A percentile compares a stretch with the other conserved stretches of the same genome.
Evolutionary conservation across 2,888 invertebrate genomes (phyloP).

Genomic region (Chloroclysta siterata): DNA sequence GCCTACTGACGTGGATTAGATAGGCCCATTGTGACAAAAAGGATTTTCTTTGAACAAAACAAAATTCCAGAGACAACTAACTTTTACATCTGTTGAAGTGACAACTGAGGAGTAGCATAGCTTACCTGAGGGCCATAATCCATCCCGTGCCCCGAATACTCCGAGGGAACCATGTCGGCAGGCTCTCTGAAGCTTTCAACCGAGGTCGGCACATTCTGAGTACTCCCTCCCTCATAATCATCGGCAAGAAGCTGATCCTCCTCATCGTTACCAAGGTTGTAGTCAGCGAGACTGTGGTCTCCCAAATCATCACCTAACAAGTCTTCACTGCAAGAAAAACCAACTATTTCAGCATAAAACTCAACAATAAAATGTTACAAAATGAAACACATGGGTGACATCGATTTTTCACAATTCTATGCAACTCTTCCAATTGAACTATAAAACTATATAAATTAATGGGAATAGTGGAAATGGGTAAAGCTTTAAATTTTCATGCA

Average conservation of each 20-base stretch:
- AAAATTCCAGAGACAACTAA: too few species aligned
- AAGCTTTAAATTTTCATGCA: slow-evolving; percentile 5
- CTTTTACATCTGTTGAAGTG: too few species aligned
- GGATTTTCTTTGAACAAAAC: too few species aligned
- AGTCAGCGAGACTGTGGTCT: slow-evolving; percentile 79
- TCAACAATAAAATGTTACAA: neutral
- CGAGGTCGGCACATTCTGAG: slow-evolving; percentile 73
- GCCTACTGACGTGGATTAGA: too few species aligned
- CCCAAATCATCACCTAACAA: slow-evolving; percentile 80
- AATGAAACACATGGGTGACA: slow-evolving; percentile 32
- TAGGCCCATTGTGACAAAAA: too few species aligned
- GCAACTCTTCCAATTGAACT: slow-evolving; percentile 1
- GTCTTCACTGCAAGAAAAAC: slow-evolving; percentile 74
- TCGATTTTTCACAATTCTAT: slow-evolving; percentile 8
- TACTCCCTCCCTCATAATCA: slow-evolving; percentile 68
- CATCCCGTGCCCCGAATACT: slow-evolving; percentile 60
- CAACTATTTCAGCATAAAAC: slow-evolving; percentile 26
- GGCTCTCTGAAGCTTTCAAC: slow-evolving; percentile 55
- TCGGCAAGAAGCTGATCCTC: slow-evolving; percentile 80
- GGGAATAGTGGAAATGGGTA: neutral
- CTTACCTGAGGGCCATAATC: slow-evolving; percentile 64
- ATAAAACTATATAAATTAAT: neutral
- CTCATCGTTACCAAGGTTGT: slow-evolving; percentile 81
- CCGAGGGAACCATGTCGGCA: slow-evolving; percentile 57
- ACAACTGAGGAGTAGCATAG: slow-evolving; percentile 21